Evolutionary conservation across 2,888 invertebrate species (phyloP), one percentile per base, ranked within the genome.

Genomic region (Pseudococcus viburni): DNA sequence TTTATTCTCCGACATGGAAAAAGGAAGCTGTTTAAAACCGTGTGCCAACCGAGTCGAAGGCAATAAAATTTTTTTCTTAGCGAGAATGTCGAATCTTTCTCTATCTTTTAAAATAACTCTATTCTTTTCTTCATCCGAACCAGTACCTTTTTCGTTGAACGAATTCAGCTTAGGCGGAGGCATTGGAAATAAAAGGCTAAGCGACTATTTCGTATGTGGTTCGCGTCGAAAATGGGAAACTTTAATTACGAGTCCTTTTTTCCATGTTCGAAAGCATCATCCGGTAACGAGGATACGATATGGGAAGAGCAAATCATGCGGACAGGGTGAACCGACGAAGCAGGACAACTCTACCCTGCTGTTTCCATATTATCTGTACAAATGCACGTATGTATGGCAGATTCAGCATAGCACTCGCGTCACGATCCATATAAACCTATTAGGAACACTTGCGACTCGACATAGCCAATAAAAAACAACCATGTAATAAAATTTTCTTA

Each of bases 401-500:
- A 19, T 59, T 59, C 19, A 7, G 19, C 19, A 33, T 19, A 19
- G 59, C 19, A 59, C 59, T 19, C 59, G 15, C 33, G 68, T 73
- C 26, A 73, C 68, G 26, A 26, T 7, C 33, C 26, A 73, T 73
- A 59, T 19, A 59, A 59, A 73, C 68, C 68, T 73, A 80, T 80
- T 80, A 80, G n/a, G n/a, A 80, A 80, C 80, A 80, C 80, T 80
- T 80, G 80, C 42, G 80, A 80, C 42, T 80, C 9, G 59, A 19
- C 59, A 15, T 26, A 73, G 15, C 42, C 80, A 42, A 80, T 80
- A 80, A 80, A 80, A 80, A 39, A 77, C 77, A 3, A 73, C 11
- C 73, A 42, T 26, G 86, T 64, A 86, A 86, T 86, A 86, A 86
- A 86, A 86, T 86, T 86, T 86, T 68, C 73, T 86, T 73, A 86